Percentiles rank a stretch among this genome's conserved stretches.
Conservation (phyloP, 1,140 invertebrate genomes). For the Eupristina koningsbergeri region DNA sequence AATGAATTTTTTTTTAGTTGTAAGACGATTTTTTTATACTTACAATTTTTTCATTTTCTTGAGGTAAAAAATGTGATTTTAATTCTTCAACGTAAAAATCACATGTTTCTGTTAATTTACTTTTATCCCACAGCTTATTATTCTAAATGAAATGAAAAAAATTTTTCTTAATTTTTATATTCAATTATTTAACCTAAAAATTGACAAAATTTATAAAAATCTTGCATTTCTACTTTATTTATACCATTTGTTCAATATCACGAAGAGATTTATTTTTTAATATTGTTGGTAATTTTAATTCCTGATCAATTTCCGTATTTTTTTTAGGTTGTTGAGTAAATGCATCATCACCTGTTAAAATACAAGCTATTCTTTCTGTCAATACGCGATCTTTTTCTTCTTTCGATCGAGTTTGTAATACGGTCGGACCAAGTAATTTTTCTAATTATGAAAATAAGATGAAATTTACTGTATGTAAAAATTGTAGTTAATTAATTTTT, state of each 20-base stretch:
- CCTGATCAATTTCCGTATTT: not conserved
- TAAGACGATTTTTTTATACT: not conserved
- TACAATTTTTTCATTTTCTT: not conserved
- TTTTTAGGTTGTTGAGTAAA: slow-evolving; percentile 58
- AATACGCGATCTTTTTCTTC: slow-evolving; percentile 70
- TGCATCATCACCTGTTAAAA: slow-evolving; percentile 65
- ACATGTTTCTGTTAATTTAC: slow-evolving; percentile 50
- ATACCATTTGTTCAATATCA: slow-evolving; percentile 54
- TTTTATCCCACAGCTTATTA: slow-evolving; percentile 60
- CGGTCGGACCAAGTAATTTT: slow-evolving; percentile 58
- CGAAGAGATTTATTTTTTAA: slow-evolving; percentile 57
- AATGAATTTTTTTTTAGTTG: no score
- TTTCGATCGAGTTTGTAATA: slow-evolving; percentile 67
- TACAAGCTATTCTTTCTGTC: slow-evolving; percentile 71
- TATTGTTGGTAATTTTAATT: slow-evolving; percentile 10
- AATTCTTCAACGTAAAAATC: slow-evolving; percentile 59
- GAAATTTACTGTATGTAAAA: slow-evolving; percentile 41
- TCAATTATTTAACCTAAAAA: not conserved
- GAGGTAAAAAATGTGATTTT: slow-evolving; percentile 33
- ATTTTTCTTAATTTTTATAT: not conserved
- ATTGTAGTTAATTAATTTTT: slow-evolving; percentile 19
- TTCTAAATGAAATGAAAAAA: slow-evolving; percentile 54
- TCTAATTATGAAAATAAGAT: slow-evolving; percentile 52
- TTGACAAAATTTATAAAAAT: not conserved
- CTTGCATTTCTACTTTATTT: not conserved